These are phyloP conservation scores for Poicephalus meyeri DNA, from an alignment of 2,113 vertebrate species.

Conservation along the genomic window DNA sequence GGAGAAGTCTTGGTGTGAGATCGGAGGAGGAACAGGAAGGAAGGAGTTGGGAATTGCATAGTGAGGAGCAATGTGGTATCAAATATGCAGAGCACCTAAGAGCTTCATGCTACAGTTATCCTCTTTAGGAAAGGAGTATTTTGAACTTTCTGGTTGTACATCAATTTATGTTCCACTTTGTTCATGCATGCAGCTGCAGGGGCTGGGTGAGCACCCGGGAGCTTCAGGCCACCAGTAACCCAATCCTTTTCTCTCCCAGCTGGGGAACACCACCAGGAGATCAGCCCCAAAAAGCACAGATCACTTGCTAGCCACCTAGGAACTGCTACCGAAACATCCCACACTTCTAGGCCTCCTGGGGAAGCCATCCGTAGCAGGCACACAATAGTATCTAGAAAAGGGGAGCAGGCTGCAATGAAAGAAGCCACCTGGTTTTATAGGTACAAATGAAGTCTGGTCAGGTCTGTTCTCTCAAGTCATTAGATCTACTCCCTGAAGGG, in stretches of 20 bases:
- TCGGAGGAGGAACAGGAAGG: neutral
- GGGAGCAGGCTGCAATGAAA: neutral
- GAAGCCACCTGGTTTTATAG: neutral
- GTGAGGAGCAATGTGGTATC: slow-evolving; percentile 63
- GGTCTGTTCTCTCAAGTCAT: neutral
- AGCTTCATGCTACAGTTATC: slow-evolving; percentile 37
- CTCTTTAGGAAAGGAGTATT: slow-evolving; percentile 4
- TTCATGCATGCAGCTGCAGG: neutral
- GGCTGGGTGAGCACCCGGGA: neutral
- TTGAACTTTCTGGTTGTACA: slow-evolving; percentile 23
- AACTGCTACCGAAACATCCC: neutral
- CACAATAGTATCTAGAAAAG: neutral
- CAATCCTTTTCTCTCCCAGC: neutral
- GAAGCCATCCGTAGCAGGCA: neutral
- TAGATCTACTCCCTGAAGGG: neutral
- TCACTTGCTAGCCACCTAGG: neutral
- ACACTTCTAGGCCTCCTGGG: neutral
- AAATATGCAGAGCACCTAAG: slow-evolving; percentile 39
- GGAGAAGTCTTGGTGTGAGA: slow-evolving; percentile 5
- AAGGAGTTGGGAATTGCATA: slow-evolving; percentile 73
- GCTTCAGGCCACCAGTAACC: neutral
- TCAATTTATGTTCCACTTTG: slow-evolving; percentile 42
- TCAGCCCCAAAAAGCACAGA: neutral
- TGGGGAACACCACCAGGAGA: neutral
- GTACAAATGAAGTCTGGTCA: neutral